These are phyloP conservation scores for Pygocentrus nattereri DNA, from an alignment of 2,797 vertebrate genomes.

Conservation along the genomic window DNA sequence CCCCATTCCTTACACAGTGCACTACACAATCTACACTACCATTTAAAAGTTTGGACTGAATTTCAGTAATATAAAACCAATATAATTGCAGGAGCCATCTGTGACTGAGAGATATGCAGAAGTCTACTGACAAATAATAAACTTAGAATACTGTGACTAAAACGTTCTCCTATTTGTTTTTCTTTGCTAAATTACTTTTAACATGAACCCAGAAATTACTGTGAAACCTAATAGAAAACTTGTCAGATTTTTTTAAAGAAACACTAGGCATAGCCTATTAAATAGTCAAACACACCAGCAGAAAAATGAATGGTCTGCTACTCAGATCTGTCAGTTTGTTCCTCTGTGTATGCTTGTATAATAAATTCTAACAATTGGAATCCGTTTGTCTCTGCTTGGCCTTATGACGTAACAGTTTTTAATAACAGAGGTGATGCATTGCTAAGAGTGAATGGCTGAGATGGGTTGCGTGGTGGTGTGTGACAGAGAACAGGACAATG, in stretches of 20 bases:
- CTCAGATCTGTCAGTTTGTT: slow-evolving; percentile 60
- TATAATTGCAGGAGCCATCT: neutral
- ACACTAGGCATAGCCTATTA: slow-evolving; percentile 23
- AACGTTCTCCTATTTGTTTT: neutral
- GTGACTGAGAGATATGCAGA: slow-evolving; percentile 7
- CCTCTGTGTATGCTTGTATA: slow-evolving; percentile 64
- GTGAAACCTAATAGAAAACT: neutral
- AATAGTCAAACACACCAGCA: slow-evolving; percentile 45
- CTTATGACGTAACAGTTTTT: slow-evolving; percentile 59
- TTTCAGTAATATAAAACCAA: neutral
- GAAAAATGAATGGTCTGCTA: slow-evolving; percentile 61
- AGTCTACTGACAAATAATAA: neutral
- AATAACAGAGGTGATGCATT: slow-evolving; percentile 28
- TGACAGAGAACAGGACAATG: slow-evolving; percentile 47
- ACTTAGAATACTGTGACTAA: neutral
- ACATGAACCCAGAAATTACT: neutral
- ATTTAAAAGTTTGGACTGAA: neutral
- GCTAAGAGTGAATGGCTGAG: slow-evolving; percentile 37
- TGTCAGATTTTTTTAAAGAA: slow-evolving; percentile 3
- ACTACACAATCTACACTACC: neutral
- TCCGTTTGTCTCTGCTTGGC: slow-evolving; percentile 46
- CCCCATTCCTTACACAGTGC: neutral
- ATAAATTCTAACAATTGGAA: slow-evolving; percentile 72
- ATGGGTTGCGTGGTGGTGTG: slow-evolving; percentile 24
- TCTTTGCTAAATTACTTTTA: neutral